Conservation (phyloP, 1,140 invertebrate species). For the Drosophila persimilis region DNA sequence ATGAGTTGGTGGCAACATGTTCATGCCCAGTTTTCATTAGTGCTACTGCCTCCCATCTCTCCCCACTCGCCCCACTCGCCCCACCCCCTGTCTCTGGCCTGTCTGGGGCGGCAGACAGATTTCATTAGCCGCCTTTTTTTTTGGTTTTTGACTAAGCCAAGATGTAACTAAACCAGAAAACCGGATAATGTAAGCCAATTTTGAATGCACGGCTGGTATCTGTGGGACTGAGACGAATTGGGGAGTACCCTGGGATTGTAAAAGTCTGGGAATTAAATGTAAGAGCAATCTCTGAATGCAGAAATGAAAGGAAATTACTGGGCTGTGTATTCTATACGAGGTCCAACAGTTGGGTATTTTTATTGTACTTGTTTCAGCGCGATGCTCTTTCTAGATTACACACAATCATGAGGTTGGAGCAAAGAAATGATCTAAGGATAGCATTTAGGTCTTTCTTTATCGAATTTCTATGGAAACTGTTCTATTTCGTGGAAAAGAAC, state of each 20-base stretch:
- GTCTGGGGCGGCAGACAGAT: slow-evolving; percentile 35
- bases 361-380: too few relatives aligned
- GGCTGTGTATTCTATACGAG: too few relatives aligned
- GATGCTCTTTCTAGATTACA: too few relatives aligned
- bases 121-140: slow-evolving; percentile 47
- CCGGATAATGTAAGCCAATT: slow-evolving; percentile 32
- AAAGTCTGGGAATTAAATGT: slow-evolving; percentile 5
- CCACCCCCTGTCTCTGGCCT: neutral
- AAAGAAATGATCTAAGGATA: too few relatives aligned
- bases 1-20: slow-evolving; percentile 62
- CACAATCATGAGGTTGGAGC: too few relatives aligned
- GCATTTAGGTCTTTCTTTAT: too few relatives aligned
- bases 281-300: neutral
- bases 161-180: slow-evolving; percentile 49
- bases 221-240: slow-evolving; percentile 14
- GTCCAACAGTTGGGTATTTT: too few relatives aligned
- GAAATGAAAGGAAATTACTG: slow-evolving; percentile 2
- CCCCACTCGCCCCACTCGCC: neutral
- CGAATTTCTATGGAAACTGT: too few relatives aligned
- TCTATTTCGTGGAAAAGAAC: too few relatives aligned
- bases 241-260: slow-evolving; percentile 17
- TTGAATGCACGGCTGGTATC: neutral
- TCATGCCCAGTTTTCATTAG: slow-evolving; percentile 74
- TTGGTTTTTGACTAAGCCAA: slow-evolving; percentile 47
- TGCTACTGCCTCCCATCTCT: slow-evolving; percentile 3